Conservation (phyloP, 2,113 vertebrate species). For the Proterorhinus semilunaris region DNA sequence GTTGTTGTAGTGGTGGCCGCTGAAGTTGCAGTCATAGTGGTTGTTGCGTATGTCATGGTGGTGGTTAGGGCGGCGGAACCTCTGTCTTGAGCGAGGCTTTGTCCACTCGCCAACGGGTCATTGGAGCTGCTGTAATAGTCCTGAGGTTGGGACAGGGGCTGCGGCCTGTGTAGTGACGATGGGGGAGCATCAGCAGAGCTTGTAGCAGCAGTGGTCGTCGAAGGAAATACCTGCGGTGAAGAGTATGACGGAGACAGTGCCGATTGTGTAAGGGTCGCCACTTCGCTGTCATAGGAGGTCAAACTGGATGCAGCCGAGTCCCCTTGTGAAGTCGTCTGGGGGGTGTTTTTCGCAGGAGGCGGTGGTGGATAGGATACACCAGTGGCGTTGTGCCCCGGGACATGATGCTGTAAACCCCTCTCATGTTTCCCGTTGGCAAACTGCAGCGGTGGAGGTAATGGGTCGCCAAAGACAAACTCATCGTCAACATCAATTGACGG, state of each 20-base stretch:
- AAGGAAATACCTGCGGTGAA: conserved; percentile 67
- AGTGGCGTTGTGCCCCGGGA: conserved; percentile 39
- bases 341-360: conserved; percentile 41
- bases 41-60: conserved; percentile 73
- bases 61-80: conserved; percentile 66
- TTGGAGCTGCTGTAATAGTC: conserved; percentile 56
- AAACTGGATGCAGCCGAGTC: conserved; percentile 90
- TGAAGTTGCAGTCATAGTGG: conserved; percentile 67
- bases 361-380: conserved; percentile 55
- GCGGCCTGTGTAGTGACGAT: conserved; percentile 68
- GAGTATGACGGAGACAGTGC: conserved; percentile 74
- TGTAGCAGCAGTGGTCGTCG: conserved; percentile 48
- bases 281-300: conserved; percentile 92
- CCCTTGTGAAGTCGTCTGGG: conserved; percentile 73
- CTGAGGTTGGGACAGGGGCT: conserved; percentile 74
- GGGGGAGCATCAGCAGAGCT: conserved; percentile 48
- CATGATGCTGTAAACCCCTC: conserved; percentile 47
- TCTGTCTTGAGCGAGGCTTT: conserved; percentile 62
- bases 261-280: conserved; percentile 88
- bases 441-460: conserved; percentile 88
- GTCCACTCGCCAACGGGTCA: conserved; percentile 37
- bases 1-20: conserved; percentile 62
- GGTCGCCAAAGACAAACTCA: conserved; percentile 89
- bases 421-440: conserved; percentile 86
- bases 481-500: conserved; percentile 89